Evolutionary conservation across 1,140 invertebrate genomes (phyloP).

Genomic region (Whitmania pigra): DNA sequence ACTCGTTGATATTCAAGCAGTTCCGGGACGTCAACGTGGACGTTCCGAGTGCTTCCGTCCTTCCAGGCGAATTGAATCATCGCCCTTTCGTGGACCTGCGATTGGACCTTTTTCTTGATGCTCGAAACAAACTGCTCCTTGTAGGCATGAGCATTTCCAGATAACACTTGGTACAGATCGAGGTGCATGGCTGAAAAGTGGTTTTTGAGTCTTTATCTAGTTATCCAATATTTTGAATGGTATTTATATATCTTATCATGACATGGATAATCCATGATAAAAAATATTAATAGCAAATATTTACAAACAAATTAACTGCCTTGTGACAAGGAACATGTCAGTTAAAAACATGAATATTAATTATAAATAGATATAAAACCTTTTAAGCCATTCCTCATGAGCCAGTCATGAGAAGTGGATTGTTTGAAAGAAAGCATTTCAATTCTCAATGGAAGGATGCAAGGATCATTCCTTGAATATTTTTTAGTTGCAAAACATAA

Average conservation of each 20-base stretch:
- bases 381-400: conserved; percentile 40
- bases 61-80: conserved; percentile 44
- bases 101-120: conserved; percentile 41
- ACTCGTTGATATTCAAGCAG: conserved; percentile 44
- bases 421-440: conserved; percentile 39
- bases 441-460: conserved; percentile 33
- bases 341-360: neutral
- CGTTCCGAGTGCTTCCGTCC: conserved; percentile 42
- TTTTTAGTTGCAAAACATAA: no score
- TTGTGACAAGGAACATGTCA: neutral
- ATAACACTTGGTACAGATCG: conserved; percentile 41
- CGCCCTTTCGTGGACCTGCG: conserved; percentile 43
- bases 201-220: neutral
- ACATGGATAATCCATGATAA: neutral
- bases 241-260: no score
- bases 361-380: conserved; percentile 26
- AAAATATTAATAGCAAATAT: conserved; percentile 11
- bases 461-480: no score
- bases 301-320: neutral
- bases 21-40: conserved; percentile 42
- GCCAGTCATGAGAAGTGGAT: conserved; percentile 38
- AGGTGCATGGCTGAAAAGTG: conserved; percentile 35
- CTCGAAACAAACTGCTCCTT: conserved; percentile 42
- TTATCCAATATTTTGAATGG: no score
- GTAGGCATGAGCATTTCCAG: conserved; percentile 41